Conservation (phyloP, 1,140 invertebrate genomes). For the Drosophila pruinosa region DNA sequence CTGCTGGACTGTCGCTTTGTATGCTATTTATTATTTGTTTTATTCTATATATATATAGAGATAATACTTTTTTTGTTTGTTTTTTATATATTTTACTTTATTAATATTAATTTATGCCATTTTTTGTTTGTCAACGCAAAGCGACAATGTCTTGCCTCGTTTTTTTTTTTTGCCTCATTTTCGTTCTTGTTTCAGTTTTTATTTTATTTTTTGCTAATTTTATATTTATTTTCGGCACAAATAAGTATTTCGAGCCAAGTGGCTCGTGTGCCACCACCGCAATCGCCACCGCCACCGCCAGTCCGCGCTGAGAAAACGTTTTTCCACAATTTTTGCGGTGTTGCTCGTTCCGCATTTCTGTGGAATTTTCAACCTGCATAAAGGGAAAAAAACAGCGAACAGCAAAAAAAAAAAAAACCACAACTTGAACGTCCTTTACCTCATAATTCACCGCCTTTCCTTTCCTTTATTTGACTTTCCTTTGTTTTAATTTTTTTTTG, state of each 20-base stretch:
- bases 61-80: background rate
- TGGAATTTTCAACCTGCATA: conserved; percentile 24
- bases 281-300: background rate
- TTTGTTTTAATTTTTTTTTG: conserved; percentile 18
- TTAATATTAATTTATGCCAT: conserved; percentile 77
- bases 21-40: conserved; percentile 15
- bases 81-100: conserved; percentile 43
- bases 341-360: conserved; percentile 27
- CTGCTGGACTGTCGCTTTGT: conserved; percentile 8
- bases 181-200: conserved; percentile 1
- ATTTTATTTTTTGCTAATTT: conserved; percentile 26
- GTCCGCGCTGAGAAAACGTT: conserved; percentile 11
- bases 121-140: conserved; percentile 69
- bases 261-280: conserved; percentile 25
- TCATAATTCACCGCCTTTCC: conserved; percentile 5
- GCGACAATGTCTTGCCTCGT: conserved; percentile 18
- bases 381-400: background rate
- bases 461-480: background rate
- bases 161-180: conserved; percentile 1
- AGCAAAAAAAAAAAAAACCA: background rate
- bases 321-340: conserved; percentile 21
- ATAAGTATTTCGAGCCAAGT: conserved; percentile 41
- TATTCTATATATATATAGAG: background rate
- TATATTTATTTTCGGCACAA: conserved; percentile 49
- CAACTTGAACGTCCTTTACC: conserved; percentile 30